Conservation (phyloP, 2,113 vertebrate species). For the Neotragus moschatus region DNA sequence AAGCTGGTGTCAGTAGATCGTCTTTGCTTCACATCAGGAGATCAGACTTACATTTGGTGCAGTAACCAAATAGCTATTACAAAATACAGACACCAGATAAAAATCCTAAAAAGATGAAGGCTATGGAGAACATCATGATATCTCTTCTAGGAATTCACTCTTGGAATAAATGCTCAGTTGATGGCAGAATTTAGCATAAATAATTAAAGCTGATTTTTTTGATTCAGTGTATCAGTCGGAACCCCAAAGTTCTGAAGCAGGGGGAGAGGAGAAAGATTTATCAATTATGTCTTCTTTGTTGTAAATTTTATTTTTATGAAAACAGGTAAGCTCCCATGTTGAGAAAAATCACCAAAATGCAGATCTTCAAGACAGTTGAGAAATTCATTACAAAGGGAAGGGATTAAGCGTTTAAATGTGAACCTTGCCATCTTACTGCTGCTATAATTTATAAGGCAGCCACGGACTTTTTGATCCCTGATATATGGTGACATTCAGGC, state of each 20-base stretch:
- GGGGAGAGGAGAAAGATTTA: not conserved
- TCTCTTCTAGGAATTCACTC: not conserved
- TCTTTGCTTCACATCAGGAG: not conserved
- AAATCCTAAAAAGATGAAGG: conserved; percentile 30
- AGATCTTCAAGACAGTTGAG: not conserved
- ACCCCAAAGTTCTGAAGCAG: not conserved
- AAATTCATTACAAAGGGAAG: not conserved
- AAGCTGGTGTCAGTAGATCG: not conserved
- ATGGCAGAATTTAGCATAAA: not conserved
- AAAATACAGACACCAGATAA: not conserved
- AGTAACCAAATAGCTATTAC: not conserved
- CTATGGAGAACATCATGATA: not conserved
- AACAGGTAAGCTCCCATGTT: not conserved
- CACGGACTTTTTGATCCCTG: not conserved
- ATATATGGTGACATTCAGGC: not conserved
- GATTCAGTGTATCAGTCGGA: not conserved
- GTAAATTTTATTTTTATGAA: not conserved
- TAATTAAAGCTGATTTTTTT: not conserved
- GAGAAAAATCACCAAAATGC: not conserved
- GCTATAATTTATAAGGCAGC: not conserved
- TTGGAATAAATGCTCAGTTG: not conserved
- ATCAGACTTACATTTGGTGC: not conserved
- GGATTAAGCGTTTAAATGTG: not conserved
- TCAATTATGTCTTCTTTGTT: not conserved
- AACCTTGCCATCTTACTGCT: not conserved